Evolutionary conservation across 2,113 vertebrate species (phyloP).

Genomic region (Felis chaus): DNA sequence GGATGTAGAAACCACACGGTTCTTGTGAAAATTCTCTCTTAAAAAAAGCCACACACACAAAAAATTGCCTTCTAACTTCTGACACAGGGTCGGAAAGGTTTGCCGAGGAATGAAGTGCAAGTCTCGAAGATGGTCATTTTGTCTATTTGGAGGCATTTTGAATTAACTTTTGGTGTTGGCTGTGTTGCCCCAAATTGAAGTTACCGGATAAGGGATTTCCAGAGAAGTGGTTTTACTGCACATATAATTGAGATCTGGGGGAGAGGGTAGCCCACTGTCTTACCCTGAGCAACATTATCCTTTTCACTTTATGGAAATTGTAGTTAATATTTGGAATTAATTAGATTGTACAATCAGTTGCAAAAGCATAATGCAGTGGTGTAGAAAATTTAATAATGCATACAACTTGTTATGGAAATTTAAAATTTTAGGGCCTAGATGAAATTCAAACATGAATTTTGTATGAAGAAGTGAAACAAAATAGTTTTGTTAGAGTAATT

Average conservation of each 20-base stretch:
- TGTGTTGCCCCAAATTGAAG: neutral
- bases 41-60: neutral
- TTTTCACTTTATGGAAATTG: conserved; percentile 64
- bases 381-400: conserved; percentile 66
- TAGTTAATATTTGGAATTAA: conserved; percentile 73
- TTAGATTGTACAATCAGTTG: conserved; percentile 55
- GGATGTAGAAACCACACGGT: neutral
- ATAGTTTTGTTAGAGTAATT: conserved; percentile 60
- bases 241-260: neutral
- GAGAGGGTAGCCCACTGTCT: neutral
- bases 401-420: conserved; percentile 62
- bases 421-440: conserved; percentile 59
- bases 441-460: conserved; percentile 70
- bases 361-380: conserved; percentile 45
- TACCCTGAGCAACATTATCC: conserved; percentile 19
- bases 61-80: neutral
- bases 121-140: conserved; percentile 5
- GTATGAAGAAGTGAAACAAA: conserved; percentile 70
- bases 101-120: neutral
- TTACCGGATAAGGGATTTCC: neutral
- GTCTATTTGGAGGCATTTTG: conserved; percentile 24
- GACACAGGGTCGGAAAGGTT: neutral
- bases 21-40: neutral
- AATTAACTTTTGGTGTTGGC: conserved; percentile 28
- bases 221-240: neutral